Percentiles rank a stretch among this genome's conserved stretches.
Conservation (phyloP, 2,888 invertebrate genomes). For the Athrips mouffetella region DNA sequence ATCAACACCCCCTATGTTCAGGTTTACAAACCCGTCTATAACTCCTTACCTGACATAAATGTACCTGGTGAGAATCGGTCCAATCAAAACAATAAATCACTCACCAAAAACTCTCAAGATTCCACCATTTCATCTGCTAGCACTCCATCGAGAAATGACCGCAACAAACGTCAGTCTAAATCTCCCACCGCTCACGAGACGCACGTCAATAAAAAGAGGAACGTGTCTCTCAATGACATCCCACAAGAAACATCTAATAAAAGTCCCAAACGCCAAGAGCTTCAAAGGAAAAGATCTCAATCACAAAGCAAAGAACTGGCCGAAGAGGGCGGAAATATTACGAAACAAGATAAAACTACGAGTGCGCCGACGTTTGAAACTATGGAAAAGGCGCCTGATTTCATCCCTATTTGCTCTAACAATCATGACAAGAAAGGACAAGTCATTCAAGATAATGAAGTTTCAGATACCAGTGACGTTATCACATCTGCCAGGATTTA, state of each 20-base stretch:
- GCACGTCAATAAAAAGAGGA: slow-evolving; percentile 52
- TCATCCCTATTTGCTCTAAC: slow-evolving; percentile 46
- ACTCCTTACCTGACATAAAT: not conserved
- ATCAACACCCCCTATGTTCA: slow-evolving; percentile 60
- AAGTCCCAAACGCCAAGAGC: not conserved
- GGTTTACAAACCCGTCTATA: slow-evolving; percentile 48
- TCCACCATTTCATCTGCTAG: slow-evolving; percentile 21
- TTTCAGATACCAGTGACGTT: slow-evolving; percentile 63
- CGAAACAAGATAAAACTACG: not conserved
- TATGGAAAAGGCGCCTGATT: slow-evolving; percentile 44
- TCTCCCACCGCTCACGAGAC: slow-evolving; percentile 54
- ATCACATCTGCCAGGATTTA: slow-evolving; percentile 70
- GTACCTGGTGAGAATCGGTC: slow-evolving; percentile 22
- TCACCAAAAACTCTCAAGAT: slow-evolving; percentile 26
- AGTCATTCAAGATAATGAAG: slow-evolving; percentile 69
- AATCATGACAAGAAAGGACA: slow-evolving; percentile 62
- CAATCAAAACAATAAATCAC: slow-evolving; percentile 21
- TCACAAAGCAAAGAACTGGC: slow-evolving; percentile 26
- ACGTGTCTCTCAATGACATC: slow-evolving; percentile 35
- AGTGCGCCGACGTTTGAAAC: not conserved
- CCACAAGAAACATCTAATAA: slow-evolving; percentile 24
- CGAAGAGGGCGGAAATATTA: slow-evolving; percentile 18
- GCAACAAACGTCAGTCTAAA: slow-evolving; percentile 58
- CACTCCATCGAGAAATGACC: slow-evolving; percentile 21
- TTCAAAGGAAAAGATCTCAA: slow-evolving; percentile 36